Conservation (phyloP, 2,888 invertebrate species). For the Pardosa pseudoannulata region DNA sequence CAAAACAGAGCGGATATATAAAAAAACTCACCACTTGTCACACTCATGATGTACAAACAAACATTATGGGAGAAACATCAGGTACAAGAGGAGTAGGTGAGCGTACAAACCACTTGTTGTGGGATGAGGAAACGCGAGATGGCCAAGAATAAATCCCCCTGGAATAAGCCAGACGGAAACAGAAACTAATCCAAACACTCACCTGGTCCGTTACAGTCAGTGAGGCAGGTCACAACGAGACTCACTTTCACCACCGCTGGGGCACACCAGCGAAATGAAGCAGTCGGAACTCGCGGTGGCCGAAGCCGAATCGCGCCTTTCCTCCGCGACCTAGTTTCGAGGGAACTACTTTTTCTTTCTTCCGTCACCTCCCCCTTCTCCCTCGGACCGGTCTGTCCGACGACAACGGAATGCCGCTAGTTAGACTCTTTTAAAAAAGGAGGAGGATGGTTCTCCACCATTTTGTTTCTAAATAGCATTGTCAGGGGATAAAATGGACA, state of each 20-base stretch:
- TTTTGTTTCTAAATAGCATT: neutral
- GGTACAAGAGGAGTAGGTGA: too few species aligned
- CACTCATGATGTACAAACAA: too few species aligned
- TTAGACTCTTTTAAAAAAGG: neutral
- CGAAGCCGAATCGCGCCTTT: conserved; percentile 25
- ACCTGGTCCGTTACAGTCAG: conserved; percentile 14
- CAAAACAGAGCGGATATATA: too few species aligned
- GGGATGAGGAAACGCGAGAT: too few species aligned
- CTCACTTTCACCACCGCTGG: conserved; percentile 5
- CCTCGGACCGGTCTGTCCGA: conserved; percentile 29
- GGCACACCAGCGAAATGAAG: conserved; percentile 13
- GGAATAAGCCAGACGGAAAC: neutral
- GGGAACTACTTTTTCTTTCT: conserved; percentile 60
- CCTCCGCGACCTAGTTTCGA: conserved; percentile 59
- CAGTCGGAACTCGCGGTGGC: neutral
- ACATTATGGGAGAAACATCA: too few species aligned
- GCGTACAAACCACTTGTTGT: too few species aligned
- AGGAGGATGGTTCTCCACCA: neutral
- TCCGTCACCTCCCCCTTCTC: conserved; percentile 29
- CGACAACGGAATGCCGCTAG: conserved; percentile 38
- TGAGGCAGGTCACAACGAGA: neutral
- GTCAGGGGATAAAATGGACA: too few species aligned
- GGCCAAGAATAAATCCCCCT: too few species aligned
- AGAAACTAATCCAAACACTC: conserved; percentile 25
- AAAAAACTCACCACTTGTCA: too few species aligned